These are phyloP conservation scores for Taxidea taxus DNA, from an alignment of 2,113 vertebrate genomes.

Conservation along the genomic window DNA sequence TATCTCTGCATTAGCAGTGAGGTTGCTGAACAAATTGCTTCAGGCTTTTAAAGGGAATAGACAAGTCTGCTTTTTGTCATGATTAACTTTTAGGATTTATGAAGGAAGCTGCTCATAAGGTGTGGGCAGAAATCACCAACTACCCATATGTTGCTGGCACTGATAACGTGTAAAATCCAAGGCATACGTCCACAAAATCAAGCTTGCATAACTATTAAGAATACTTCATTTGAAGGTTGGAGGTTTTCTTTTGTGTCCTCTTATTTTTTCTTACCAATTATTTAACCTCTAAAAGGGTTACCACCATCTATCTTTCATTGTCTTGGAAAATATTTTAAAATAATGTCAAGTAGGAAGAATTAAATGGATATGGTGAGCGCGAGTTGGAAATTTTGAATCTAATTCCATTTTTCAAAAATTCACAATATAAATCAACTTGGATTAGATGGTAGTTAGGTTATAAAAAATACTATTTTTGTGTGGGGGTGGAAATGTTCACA, in stretches of 20 bases:
- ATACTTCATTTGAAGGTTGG: background rate
- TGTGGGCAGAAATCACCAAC: slow-evolving; percentile 51
- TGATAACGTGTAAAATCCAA: slow-evolving; percentile 3
- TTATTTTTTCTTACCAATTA: background rate
- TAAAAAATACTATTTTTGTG: background rate
- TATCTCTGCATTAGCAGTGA: slow-evolving; percentile 53
- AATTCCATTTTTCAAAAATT: background rate
- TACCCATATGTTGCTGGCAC: slow-evolving; percentile 44
- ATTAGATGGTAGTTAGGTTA: background rate
- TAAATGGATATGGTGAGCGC: background rate
- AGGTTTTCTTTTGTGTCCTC: slow-evolving; percentile 3
- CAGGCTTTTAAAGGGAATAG: slow-evolving; percentile 52
- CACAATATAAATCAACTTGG: background rate
- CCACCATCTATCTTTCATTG: background rate
- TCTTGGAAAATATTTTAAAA: background rate
- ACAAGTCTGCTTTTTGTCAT: slow-evolving; percentile 56
- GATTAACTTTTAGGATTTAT: slow-evolving; percentile 66
- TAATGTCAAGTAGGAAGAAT: background rate
- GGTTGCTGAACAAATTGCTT: slow-evolving; percentile 65
- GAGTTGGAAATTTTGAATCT: background rate
- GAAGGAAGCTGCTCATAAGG: slow-evolving; percentile 23
- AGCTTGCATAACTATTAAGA: background rate
- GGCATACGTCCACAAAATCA: accelerated
- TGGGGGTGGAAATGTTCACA: background rate
- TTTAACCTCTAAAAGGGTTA: background rate